phyloP scores from a whole-genome alignment of 2,113 vertebrate species.

The Caranx melampygus region DNA sequence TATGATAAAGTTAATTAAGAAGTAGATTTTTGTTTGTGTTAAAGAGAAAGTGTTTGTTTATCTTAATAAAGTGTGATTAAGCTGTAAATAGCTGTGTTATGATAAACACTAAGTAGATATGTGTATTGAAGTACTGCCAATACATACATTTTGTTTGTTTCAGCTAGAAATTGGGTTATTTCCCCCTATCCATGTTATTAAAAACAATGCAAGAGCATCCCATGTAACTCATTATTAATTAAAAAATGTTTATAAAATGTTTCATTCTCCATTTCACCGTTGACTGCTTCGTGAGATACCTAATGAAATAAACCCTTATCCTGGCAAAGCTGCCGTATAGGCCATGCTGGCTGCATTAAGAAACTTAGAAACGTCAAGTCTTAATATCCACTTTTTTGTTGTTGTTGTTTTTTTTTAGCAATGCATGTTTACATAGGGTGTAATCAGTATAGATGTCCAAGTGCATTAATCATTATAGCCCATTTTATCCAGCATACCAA shows the following conservation, averaged over 20 bases:
- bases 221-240: slow-evolving; percentile 38
- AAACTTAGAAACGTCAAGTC: not conserved
- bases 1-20: slow-evolving; percentile 1
- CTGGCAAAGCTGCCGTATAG: not conserved
- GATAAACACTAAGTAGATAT: slow-evolving; percentile 24
- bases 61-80: slow-evolving; percentile 24
- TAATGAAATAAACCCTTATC: not conserved
- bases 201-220: slow-evolving; percentile 5
- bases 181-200: slow-evolving; percentile 10
- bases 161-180: not conserved
- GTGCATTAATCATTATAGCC: not conserved
- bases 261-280: not conserved
- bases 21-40: slow-evolving; percentile 29
- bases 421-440: not conserved
- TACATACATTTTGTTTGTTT: slow-evolving; percentile 36
- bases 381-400: not conserved
- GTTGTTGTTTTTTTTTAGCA: too few relatives aligned
- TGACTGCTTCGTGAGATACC: not conserved
- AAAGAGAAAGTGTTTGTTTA: slow-evolving; percentile 25
- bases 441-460: not conserved
- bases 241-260: slow-evolving; percentile 36
- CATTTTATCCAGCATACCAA: not conserved
- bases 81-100: slow-evolving; percentile 35
- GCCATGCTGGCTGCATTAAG: not conserved
- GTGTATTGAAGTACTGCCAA: slow-evolving; percentile 52